Evolutionary conservation across 2,113 vertebrate species (phyloP), one percentile per base, ranked within the genome.

Genomic region (Lagopus leucura): DNA sequence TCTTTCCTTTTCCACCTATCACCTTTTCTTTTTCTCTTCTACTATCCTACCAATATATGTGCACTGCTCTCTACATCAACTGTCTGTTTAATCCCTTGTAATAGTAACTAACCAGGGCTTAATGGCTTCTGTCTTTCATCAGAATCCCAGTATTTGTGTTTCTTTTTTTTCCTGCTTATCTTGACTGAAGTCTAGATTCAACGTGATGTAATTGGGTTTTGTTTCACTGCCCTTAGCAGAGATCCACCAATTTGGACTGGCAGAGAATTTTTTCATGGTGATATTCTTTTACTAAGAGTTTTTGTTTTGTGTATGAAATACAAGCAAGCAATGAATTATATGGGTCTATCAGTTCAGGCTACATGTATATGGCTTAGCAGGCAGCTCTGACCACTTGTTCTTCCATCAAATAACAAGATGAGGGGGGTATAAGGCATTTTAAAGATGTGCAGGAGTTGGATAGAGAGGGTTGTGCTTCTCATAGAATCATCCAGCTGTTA

Each of bases 91-190:
- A 89, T 80, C 74, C 32, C 50, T 40, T 36, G 8, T 40, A 93
- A 84, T 61, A 93, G 78, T 73, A 95, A 89, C 71, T 65, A 52
- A 40, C 1, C 1, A 21, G 48, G 22, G 22, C 71, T 89, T 87
- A 87, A 63, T 76, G 54, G 36, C 27, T 65, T 80, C 47, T 93
- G 57, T 77, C 65, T 90, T 88, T 87, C 84, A 84, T 70, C 48
- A 82, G 20, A 45, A 84, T 50, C 21, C 42, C 58, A 0, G 0
- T 63, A 71, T 87, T 93, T 86, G 72, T 76, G 36, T n/a, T 63
- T 57, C 40, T 81, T 76, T 64, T 64, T 55, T 34, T 5, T 58
- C 43, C 30, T 28, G 7, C 22, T 82, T 63, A 30, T 58, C 30
- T 70, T 85, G 47, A 80, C 82, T 71, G 40, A 50, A 66, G 14